These are phyloP conservation scores for Terebella lapidaria DNA, from an alignment of 2,888 invertebrate genomes.

Conservation along the genomic window DNA sequence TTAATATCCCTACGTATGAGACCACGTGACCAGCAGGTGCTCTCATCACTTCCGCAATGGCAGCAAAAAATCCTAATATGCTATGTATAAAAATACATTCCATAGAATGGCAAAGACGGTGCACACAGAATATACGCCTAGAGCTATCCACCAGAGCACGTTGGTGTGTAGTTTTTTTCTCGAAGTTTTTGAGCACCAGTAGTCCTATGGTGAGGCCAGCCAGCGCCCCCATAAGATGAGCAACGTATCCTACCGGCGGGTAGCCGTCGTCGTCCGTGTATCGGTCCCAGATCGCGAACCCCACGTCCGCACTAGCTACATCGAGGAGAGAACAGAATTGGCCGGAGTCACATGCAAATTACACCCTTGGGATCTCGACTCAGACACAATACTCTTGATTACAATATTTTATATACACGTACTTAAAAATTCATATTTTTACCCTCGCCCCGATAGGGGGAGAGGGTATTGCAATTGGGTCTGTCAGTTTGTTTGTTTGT, in stretches of 20 bases:
- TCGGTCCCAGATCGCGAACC: slow-evolving; percentile 88
- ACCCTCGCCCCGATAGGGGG: too few species aligned
- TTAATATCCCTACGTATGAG: too few species aligned
- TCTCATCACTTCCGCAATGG: too few species aligned
- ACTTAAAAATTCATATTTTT: too few species aligned
- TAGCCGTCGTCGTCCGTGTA: slow-evolving; percentile 59
- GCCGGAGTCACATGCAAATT: background rate
- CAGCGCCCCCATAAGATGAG: slow-evolving; percentile 89
- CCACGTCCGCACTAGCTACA: slow-evolving; percentile 68
- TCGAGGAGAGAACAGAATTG: slow-evolving; percentile 5
- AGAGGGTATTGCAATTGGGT: too few species aligned
- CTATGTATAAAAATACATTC: slow-evolving; percentile 69
- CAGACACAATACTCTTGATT: too few species aligned
- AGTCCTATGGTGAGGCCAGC: slow-evolving; percentile 92
- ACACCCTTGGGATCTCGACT: background rate
- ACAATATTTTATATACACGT: too few species aligned
- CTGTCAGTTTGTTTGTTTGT: too few species aligned
- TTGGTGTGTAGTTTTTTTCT: slow-evolving; percentile 91
- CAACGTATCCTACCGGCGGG: slow-evolving; percentile 66
- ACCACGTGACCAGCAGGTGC: too few species aligned
- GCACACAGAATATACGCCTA: slow-evolving; percentile 88
- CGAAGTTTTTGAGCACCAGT: slow-evolving; percentile 88
- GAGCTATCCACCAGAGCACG: slow-evolving; percentile 89
- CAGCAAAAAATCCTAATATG: too few species aligned
- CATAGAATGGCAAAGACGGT: slow-evolving; percentile 88